Evolutionary conservation across 2,113 vertebrate genomes (phyloP), one percentile per base, ranked within the genome.

Genomic region (Epinephelus cyanopodus): DNA sequence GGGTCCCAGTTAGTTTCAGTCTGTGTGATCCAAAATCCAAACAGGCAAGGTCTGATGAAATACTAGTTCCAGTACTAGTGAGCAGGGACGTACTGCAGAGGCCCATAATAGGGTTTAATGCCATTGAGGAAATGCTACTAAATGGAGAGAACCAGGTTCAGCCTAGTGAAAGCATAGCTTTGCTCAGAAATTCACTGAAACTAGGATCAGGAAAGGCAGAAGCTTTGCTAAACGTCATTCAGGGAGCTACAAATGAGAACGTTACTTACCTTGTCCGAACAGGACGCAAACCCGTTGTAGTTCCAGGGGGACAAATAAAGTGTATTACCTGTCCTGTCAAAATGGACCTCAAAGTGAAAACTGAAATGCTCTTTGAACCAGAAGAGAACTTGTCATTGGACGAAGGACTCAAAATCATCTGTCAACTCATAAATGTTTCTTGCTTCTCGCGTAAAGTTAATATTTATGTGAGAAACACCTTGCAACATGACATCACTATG

Each of bases 161-260:
- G 29, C 11, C 18, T 0, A 39, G 6, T 27, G 39, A 57, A 15
- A 57, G 8, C 7, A 14, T 65, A 7, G 21, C 10, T 2, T 18
- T 50, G 21, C 63, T 79, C 14, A 79, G 63, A 25, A 63, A 54
- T 2, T 72, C 54, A 25, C 18, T 67, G 17, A 75, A 21, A 13
- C 6, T 73, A 14, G 52, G 53, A 5, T n/a, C 69, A 78, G 70
- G 53, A n/a, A 87, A 75, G 18, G 84, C 48, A 52, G 57, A 75
- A 17, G 37, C 69, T 2, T 1, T 74, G 5, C 27, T 79, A 42
- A 83, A 60, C 2, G 3, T 82, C 0, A 71, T 73, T 33, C 65
- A 63, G 61, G 29, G 13, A 9, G 39, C 33, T 21, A 71, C 69
- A 3, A 15, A 17, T 48, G 47, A 81, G 5, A 81, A 47, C 57